phyloP scores from a whole-genome alignment of 2,113 vertebrate genomes.

The Numenius arquata region DNA sequence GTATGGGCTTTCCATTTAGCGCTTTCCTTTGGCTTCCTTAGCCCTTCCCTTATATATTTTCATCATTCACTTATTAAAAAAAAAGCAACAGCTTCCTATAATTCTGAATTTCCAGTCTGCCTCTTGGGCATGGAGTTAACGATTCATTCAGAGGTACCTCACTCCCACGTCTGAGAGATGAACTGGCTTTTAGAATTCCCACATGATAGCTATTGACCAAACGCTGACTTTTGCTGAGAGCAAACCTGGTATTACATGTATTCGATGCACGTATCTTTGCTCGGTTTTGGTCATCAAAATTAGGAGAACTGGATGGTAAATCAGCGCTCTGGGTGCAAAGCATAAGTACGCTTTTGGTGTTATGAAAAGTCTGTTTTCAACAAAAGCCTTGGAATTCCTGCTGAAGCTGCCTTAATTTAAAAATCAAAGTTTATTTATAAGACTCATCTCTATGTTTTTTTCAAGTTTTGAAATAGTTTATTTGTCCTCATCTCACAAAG shows the following conservation, averaged over 20 bases:
- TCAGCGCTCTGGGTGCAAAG: slow-evolving; percentile 11
- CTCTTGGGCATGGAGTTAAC: neutral
- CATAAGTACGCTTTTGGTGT: neutral
- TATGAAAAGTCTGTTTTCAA: neutral
- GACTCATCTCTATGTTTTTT: slow-evolving; percentile 35
- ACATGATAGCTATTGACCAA: neutral
- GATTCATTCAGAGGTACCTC: neutral
- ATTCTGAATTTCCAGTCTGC: neutral
- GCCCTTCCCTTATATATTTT: neutral
- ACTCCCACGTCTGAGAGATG: neutral
- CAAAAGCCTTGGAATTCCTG: slow-evolving; percentile 62
- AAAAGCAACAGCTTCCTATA: neutral
- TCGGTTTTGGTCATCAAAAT: neutral
- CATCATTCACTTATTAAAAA: neutral
- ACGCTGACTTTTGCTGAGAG: neutral
- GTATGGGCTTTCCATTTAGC: neutral
- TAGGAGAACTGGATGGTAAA: neutral
- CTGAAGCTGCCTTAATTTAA: slow-evolving; percentile 75
- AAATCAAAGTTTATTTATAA: slow-evolving; percentile 41
- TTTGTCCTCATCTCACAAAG: slow-evolving; percentile 41
- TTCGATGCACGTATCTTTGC: neutral
- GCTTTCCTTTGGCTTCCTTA: slow-evolving; percentile 10
- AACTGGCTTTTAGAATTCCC: neutral
- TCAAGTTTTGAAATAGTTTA: slow-evolving; percentile 30
- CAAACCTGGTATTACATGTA: neutral